Percentiles rank a stretch among this genome's conserved stretches.
Conservation (phyloP, 1,140 invertebrate genomes). For the Aphelinus atriplicis region DNA sequence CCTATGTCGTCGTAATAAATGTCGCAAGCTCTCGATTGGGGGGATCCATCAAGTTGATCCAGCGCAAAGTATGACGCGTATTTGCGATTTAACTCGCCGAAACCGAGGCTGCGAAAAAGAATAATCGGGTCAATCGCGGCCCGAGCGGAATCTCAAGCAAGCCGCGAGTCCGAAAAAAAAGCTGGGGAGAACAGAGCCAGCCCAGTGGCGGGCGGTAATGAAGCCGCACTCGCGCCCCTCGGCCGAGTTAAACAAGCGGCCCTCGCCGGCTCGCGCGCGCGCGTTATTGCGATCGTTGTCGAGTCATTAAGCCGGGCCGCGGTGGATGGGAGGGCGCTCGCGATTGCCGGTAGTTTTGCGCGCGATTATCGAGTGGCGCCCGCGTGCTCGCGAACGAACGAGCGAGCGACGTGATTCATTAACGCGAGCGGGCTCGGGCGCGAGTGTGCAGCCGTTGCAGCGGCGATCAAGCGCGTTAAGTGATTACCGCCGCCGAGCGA, state of each 20-base stretch:
- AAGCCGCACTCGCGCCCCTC: conserved; percentile 20
- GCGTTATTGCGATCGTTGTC: conserved; percentile 34
- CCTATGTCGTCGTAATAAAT: too few species aligned
- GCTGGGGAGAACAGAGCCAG: too few species aligned
- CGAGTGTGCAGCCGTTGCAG: too few species aligned
- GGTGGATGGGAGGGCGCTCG: background rate
- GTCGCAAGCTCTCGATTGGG: too few species aligned
- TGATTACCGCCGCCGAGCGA: background rate
- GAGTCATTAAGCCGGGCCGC: conserved; percentile 28
- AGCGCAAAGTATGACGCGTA: too few species aligned
- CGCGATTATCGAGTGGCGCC: conserved; percentile 33
- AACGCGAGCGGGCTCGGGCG: background rate
- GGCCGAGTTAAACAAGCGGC: conserved; percentile 25
- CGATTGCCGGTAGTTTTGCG: conserved; percentile 36
- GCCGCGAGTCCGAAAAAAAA: too few species aligned
- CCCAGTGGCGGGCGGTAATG: conserved; percentile 7
- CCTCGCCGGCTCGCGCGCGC: background rate
- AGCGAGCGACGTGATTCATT: conserved; percentile 27
- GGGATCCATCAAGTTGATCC: too few species aligned
- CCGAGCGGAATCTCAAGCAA: too few species aligned
- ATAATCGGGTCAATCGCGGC: too few species aligned
- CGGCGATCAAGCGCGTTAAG: conserved; percentile 4
- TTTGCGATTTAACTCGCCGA: too few species aligned
- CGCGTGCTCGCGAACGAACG: too few species aligned
- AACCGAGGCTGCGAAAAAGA: too few species aligned